Percentiles rank a stretch among this genome's conserved stretches.
Evolutionary conservation across 2,113 vertebrate species (phyloP).

Genomic region (Apeltes quadracus): DNA sequence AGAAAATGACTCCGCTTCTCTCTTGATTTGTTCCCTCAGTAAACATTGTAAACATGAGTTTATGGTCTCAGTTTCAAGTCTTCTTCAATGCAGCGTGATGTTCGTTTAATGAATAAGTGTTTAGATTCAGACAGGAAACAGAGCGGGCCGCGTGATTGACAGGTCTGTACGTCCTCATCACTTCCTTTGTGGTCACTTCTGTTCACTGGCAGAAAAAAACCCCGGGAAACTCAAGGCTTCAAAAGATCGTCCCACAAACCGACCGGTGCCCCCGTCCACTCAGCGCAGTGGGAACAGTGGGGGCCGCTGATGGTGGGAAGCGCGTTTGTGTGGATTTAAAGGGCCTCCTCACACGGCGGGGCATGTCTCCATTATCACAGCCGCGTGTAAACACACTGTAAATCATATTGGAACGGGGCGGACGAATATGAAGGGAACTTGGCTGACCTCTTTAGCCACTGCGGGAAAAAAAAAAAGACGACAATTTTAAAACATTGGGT

Average conservation of each 20-base stretch:
- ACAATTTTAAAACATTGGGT: constrained; percentile 32
- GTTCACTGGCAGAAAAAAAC: background rate
- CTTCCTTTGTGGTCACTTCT: background rate
- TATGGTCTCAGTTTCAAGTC: no score
- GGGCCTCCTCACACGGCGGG: constrained; percentile 38
- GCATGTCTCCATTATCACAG: background rate
- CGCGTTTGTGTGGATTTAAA: constrained; percentile 26
- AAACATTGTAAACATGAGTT: background rate
- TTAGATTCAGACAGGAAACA: background rate
- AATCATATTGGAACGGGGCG: constrained; percentile 35
- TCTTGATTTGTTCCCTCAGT: background rate
- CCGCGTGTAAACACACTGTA: constrained; percentile 48
- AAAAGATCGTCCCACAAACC: background rate
- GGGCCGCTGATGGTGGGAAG: constrained; percentile 38
- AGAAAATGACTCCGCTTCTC: no score
- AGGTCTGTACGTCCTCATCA: background rate
- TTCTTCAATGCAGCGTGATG: no score
- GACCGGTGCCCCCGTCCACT: background rate
- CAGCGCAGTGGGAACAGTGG: background rate
- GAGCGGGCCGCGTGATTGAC: background rate
- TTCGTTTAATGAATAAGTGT: no score
- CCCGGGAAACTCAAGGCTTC: background rate
- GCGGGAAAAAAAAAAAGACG: background rate
- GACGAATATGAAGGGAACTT: constrained; percentile 39
- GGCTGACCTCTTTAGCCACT: constrained; percentile 18